Conservation (phyloP, 2,797 vertebrate genomes). For the Petrocephalus schoutedeni region DNA sequence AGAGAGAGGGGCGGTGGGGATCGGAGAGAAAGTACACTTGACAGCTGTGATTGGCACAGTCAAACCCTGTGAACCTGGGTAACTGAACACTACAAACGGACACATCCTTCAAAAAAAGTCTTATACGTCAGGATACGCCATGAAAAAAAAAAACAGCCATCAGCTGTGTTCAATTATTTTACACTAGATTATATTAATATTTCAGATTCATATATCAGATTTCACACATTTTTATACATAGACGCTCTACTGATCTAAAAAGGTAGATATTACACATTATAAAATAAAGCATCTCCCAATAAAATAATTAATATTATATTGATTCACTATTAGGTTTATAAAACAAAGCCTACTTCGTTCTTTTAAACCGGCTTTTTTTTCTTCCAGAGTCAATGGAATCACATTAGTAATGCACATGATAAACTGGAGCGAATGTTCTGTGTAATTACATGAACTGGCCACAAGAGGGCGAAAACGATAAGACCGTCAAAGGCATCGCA, state of each 20-base stretch:
- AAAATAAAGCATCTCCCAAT: conserved; percentile 73
- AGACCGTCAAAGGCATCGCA: background rate
- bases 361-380: conserved; percentile 46
- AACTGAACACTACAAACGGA: conserved; percentile 27
- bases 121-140: conserved; percentile 53
- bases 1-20: conserved; percentile 48
- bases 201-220: conserved; percentile 35
- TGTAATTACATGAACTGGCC: conserved; percentile 24
- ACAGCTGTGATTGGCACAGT: conserved; percentile 49
- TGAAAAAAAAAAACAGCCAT: conserved; percentile 52
- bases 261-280: conserved; percentile 66
- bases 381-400: background rate
- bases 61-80: conserved; percentile 64
- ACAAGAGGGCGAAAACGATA: conserved; percentile 4
- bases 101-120: conserved; percentile 29
- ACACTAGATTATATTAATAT: conserved; percentile 45
- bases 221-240: conserved; percentile 58
- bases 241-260: conserved; percentile 67
- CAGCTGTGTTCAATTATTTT: conserved; percentile 51
- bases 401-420: background rate
- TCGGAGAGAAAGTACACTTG: conserved; percentile 27
- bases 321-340: conserved; percentile 45
- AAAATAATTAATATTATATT: conserved; percentile 63
- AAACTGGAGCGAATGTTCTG: background rate
- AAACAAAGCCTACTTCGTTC: conserved; percentile 41